These are phyloP conservation scores for Megalops atlanticus DNA, from an alignment of 2,113 vertebrate species.

Conservation along the genomic window DNA sequence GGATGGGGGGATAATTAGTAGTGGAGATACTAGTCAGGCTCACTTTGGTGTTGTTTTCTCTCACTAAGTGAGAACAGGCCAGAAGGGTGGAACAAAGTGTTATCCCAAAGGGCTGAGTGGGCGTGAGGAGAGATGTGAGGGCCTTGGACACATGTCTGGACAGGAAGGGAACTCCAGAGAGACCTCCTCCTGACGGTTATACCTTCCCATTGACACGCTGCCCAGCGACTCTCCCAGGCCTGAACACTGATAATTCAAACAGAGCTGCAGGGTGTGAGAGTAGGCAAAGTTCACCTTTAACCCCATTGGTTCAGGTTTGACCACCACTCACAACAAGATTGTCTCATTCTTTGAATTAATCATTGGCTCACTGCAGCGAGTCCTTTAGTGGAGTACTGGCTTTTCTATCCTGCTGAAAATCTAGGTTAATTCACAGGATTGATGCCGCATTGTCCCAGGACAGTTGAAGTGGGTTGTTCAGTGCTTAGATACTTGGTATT, in stretches of 20 bases:
- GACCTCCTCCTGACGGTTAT: not conserved
- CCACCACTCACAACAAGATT: not conserved
- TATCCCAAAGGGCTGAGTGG: too few relatives aligned
- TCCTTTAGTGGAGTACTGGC: not conserved
- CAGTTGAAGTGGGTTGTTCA: not conserved
- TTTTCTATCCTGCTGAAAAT: not conserved
- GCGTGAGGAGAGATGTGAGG: too few relatives aligned
- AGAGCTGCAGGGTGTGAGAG: not conserved
- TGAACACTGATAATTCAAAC: not conserved
- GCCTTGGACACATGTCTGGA: not conserved
- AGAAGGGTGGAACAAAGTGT: too few relatives aligned
- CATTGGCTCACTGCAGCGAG: not conserved
- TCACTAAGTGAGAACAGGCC: not conserved
- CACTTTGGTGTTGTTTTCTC: too few relatives aligned
- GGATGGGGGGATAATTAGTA: too few relatives aligned
- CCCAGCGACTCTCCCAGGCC: not conserved
- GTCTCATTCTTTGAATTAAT: not conserved
- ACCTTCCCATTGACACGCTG: not conserved
- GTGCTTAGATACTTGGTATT: not conserved
- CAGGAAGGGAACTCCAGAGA: not conserved
- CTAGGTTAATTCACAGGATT: not conserved
- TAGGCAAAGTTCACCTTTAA: not conserved
- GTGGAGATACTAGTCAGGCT: too few relatives aligned
- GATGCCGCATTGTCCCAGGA: not conserved
- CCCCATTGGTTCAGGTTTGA: not conserved